Percentiles rank a stretch among this genome's conserved stretches.
Conservation (phyloP, 1,140 invertebrate genomes). For the Plutomurus gul region DNA sequence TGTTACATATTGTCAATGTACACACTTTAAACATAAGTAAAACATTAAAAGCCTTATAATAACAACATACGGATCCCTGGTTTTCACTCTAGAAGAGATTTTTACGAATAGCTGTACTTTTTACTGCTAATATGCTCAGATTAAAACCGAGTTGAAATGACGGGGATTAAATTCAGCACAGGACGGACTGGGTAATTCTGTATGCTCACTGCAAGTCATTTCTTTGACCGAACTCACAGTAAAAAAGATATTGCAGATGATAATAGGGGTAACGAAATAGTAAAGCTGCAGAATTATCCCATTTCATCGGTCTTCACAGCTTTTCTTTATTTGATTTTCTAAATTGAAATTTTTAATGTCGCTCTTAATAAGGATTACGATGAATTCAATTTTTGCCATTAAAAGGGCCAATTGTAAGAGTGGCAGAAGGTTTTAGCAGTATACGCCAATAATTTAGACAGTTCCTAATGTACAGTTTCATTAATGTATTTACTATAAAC, state of each 20-base stretch:
- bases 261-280: neutral
- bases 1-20: no score
- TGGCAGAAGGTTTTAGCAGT: neutral
- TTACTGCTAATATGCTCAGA: constrained; percentile 17
- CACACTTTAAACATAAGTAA: no score
- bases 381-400: neutral
- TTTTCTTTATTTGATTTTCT: constrained; percentile 4
- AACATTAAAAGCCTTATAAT: no score
- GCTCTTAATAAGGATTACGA: neutral
- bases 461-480: no score
- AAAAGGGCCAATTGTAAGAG: neutral
- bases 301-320: neutral
- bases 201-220: neutral
- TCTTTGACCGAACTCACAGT: neutral
- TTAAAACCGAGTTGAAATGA: constrained; percentile 24
- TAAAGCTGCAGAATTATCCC: neutral
- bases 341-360: constrained; percentile 17
- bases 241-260: constrained; percentile 29
- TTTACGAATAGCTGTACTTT: constrained; percentile 22
- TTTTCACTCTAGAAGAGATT: neutral
- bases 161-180: constrained; percentile 11
- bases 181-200: neutral
- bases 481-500: no score
- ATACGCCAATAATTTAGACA: no score
- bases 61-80: no score